phyloP scores from a whole-genome alignment of 1,140 invertebrate species.

The Drosophila kanapiae region DNA sequence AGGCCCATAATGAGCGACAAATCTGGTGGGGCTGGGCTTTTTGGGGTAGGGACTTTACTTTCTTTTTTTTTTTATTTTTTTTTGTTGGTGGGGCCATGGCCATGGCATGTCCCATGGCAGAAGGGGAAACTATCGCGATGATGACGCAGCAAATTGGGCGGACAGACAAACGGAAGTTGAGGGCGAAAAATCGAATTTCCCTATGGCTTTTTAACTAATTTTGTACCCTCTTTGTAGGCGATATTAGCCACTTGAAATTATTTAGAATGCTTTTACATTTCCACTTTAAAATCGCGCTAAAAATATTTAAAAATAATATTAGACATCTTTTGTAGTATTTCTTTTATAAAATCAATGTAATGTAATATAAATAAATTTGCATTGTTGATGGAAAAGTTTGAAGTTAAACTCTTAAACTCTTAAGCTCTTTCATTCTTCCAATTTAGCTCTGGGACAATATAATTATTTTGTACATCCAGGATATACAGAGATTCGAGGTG shows the following conservation, averaged over 20 bases:
- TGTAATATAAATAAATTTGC: no score
- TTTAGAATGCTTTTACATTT: no score
- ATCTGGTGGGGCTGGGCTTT: slow-evolving; percentile 2
- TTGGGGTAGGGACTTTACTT: neutral
- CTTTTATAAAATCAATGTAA: no score
- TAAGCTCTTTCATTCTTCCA: neutral
- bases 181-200: slow-evolving; percentile 71
- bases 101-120: slow-evolving; percentile 5
- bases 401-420: no score
- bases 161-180: slow-evolving; percentile 69
- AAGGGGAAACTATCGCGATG: slow-evolving; percentile 53
- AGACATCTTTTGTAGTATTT: no score
- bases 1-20: slow-evolving; percentile 79
- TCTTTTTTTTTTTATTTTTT: no score
- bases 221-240: neutral
- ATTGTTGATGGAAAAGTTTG: no score
- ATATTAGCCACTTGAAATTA: neutral
- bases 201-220: slow-evolving; percentile 21
- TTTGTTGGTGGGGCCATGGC: neutral
- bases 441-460: slow-evolving; percentile 19
- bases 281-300: no score
- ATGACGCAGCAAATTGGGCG: slow-evolving; percentile 49
- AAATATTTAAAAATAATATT: no score
- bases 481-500: slow-evolving; percentile 20
- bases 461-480: slow-evolving; percentile 27